These are phyloP conservation scores for Drosophila borealis DNA, from an alignment of 2,888 invertebrate genomes.

Conservation along the genomic window DNA sequence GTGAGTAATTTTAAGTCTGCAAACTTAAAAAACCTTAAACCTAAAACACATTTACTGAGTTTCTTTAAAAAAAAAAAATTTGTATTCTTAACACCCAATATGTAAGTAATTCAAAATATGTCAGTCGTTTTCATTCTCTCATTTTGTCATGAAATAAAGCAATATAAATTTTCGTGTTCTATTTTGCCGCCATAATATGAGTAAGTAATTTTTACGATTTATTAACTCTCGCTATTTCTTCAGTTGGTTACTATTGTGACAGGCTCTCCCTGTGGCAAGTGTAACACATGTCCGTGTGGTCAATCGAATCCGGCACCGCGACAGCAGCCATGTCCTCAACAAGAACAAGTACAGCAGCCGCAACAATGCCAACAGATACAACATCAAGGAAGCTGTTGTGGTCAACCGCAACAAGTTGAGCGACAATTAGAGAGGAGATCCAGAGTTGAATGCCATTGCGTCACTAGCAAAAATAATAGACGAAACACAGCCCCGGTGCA, in stretches of 20 bases:
- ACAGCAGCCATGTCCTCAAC: conserved; percentile 4
- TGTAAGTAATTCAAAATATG: conserved; percentile 4
- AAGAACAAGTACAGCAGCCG: background rate
- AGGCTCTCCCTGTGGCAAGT: conserved; percentile 63
- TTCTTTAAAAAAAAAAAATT: background rate
- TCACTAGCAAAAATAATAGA: background rate
- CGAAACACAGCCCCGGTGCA: background rate
- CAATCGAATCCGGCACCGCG: background rate
- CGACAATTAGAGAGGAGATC: background rate
- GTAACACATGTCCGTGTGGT: conserved; percentile 54
- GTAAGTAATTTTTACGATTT: conserved; percentile 31
- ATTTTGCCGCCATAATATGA: conserved; percentile 40
- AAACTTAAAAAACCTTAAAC: conserved; percentile 9
- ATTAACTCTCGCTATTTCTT: background rate
- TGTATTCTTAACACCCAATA: background rate
- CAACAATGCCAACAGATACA: background rate
- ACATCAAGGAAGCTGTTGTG: background rate
- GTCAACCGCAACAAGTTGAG: background rate
- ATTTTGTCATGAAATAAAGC: conserved; percentile 5
- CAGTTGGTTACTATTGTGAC: background rate
- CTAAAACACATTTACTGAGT: background rate
- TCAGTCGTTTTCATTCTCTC: background rate
- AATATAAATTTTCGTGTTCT: conserved; percentile 11
- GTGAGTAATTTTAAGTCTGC: background rate
- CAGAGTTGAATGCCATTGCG: conserved; percentile 46